These are phyloP conservation scores for Thereva unica DNA, from an alignment of 2,888 invertebrate species.

Conservation along the genomic window DNA sequence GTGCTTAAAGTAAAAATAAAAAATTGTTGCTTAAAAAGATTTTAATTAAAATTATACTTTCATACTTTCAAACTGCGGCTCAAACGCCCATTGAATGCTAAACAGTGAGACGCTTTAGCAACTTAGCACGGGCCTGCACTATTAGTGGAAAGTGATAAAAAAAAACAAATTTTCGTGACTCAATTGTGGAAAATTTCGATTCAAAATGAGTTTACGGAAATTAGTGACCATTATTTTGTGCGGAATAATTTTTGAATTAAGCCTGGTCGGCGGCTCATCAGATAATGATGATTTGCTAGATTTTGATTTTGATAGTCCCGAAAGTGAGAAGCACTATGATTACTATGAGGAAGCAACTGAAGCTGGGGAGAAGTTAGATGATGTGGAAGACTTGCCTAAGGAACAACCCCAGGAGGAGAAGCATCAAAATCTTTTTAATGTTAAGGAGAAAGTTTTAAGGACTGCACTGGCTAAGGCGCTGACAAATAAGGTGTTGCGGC, in stretches of 20 bases:
- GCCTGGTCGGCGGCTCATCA: constrained; percentile 43
- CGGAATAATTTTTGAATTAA: constrained; percentile 48
- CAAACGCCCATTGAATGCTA: constrained; percentile 16
- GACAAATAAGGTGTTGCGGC: constrained; percentile 63
- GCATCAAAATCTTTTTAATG: constrained; percentile 47
- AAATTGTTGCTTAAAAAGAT: no score
- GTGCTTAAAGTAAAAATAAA: no score
- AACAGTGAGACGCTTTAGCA: not conserved
- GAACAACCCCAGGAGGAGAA: constrained; percentile 46
- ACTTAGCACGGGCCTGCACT: not conserved
- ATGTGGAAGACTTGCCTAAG: constrained; percentile 42
- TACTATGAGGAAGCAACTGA: constrained; percentile 44
- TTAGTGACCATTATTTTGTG: constrained; percentile 43
- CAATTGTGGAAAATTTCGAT: not conserved
- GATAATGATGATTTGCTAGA: constrained; percentile 49
- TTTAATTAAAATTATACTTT: no score
- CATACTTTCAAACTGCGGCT: not conserved
- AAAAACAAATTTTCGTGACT: constrained; percentile 10
- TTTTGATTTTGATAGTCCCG: constrained; percentile 51
- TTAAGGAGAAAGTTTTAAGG: constrained; percentile 61
- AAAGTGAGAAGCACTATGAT: constrained; percentile 54
- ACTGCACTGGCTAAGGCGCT: constrained; percentile 64
- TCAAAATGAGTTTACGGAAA: constrained; percentile 45
- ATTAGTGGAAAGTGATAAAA: constrained; percentile 11
- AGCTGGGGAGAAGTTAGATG: not conserved